Evolutionary conservation across 1,140 invertebrate species (phyloP).

Genomic region (Sminthurinus signatus): DNA sequence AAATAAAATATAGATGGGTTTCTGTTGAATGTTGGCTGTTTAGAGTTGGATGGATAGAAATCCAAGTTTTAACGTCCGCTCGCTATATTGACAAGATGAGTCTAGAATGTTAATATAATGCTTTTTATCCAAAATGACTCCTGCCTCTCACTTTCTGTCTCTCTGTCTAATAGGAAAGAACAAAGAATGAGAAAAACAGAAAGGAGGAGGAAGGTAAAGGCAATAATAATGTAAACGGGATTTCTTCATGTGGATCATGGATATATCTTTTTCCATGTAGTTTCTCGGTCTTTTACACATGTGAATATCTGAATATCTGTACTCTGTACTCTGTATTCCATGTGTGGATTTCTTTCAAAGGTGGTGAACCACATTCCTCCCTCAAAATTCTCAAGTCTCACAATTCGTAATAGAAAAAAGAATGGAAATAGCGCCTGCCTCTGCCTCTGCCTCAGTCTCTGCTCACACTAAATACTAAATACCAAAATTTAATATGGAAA

Average conservation of each 20-base stretch:
- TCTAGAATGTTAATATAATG: slow-evolving; percentile 37
- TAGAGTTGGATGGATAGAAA: slow-evolving; percentile 37
- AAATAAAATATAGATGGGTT: too few species aligned
- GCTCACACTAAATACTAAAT: too few species aligned
- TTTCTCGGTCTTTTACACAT: too few species aligned
- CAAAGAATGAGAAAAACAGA: too few species aligned
- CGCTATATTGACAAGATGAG: slow-evolving; percentile 38
- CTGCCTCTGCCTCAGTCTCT: slow-evolving; percentile 3
- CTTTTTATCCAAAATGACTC: slow-evolving; percentile 34
- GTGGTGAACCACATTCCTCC: slow-evolving; percentile 23
- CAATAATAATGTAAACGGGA: slow-evolving; percentile 39
- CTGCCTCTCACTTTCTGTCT: too few species aligned
- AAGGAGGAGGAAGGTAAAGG: slow-evolving; percentile 20
- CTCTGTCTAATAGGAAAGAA: too few species aligned
- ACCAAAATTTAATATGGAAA: too few species aligned
- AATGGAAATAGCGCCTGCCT: too few species aligned
- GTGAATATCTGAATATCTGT: not conserved
- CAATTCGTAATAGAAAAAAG: not conserved
- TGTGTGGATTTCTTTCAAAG: slow-evolving; percentile 1
- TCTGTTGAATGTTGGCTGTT: too few species aligned
- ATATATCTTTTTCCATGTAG: too few species aligned
- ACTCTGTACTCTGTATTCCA: not conserved
- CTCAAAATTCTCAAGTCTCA: not conserved
- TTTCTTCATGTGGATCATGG: too few species aligned
- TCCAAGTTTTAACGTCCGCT: slow-evolving; percentile 34